Base-by-base conservation (phyloP, 2,888 invertebrate species). In the Microdon myrmicae region DNA sequence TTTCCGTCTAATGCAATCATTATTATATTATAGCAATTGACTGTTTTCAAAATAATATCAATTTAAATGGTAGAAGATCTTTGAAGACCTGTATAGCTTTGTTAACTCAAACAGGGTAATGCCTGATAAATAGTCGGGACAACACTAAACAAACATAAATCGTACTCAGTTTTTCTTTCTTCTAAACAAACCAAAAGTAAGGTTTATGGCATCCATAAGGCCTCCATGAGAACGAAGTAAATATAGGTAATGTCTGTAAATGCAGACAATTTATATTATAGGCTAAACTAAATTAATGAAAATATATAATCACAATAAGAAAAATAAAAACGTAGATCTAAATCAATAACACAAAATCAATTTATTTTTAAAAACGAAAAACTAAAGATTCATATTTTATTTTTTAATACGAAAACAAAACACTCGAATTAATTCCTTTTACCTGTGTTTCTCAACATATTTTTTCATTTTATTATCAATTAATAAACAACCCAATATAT, bases 201-300 rank as follows among this genome's bases (percentile, higher is more conserved):
- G 51, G 58, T 58, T 64, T 64, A 64, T 64, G 64, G 64, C 64
- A 58, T 64, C 58, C 58, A 58, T 64, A 58, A 58, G 45, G 58
- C 47, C 56, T 53, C 23, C 14, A 39, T 10, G 9, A 44, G 26
- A 25, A 32, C 10, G 41, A 17, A 16, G 19, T 14, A 55, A 31
- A 35, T 23, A 37, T 19, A 34, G 9, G 14, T 13, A 9, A 49
- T 32, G 34, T 26, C 34, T 26, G 20, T 32, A 31, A 31, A 47
- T 8, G 23, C 23, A 23, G 25, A 35, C 3, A 37, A 48, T 14
- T n/a, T n/a, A n/a, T n/a, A 5, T 29, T 12, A 22, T 8, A 6
- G 1, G 26, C 19, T 28, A 32, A 43, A 23, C 10, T 28, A 29
- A 44, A 8, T n/a, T 26, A 32, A 17, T 7, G 16, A 19, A 28